Evolutionary conservation across 2,888 invertebrate species (phyloP).

Genomic region (Operophtera brumata): DNA sequence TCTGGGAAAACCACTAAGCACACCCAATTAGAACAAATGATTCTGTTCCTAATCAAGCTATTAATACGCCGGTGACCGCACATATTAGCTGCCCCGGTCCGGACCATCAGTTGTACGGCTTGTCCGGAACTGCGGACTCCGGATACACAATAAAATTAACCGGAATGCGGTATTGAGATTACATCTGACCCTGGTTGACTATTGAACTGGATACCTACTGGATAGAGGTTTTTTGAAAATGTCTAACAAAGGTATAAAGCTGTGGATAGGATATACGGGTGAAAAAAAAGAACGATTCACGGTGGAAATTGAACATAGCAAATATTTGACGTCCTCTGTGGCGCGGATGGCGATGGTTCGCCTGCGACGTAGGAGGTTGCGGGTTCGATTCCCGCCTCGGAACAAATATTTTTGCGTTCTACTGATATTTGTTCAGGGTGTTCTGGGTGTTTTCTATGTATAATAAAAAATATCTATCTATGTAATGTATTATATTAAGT

Average conservation of each 20-base stretch:
- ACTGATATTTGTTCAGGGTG: too few relatives aligned
- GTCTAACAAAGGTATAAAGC: background rate
- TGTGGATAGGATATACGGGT: too few relatives aligned
- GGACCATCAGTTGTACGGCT: slow-evolving; percentile 21
- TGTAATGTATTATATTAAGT: too few relatives aligned
- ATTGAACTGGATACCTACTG: background rate
- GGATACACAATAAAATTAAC: slow-evolving; percentile 34
- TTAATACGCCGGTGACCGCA: slow-evolving; percentile 36
- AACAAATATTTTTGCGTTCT: too few relatives aligned
- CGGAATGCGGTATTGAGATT: slow-evolving; percentile 23
- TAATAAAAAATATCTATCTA: too few relatives aligned
- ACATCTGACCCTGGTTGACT: slow-evolving; percentile 14
- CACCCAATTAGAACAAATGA: slow-evolving; percentile 36
- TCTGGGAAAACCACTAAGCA: slow-evolving; percentile 24
- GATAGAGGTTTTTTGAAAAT: background rate
- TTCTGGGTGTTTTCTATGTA: too few relatives aligned
- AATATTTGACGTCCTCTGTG: too few relatives aligned
- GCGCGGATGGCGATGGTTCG: too few relatives aligned
- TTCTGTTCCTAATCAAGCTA: slow-evolving; percentile 37
- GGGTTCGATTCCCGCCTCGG: too few relatives aligned
- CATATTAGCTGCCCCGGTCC: slow-evolving; percentile 31
- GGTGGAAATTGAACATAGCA: too few relatives aligned
- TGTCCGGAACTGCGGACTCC: slow-evolving; percentile 15
- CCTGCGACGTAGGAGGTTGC: too few relatives aligned
- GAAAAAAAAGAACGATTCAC: too few relatives aligned